These are phyloP conservation scores for Valencia hispanica DNA, from an alignment of 2,797 vertebrate genomes.

Conservation along the genomic window DNA sequence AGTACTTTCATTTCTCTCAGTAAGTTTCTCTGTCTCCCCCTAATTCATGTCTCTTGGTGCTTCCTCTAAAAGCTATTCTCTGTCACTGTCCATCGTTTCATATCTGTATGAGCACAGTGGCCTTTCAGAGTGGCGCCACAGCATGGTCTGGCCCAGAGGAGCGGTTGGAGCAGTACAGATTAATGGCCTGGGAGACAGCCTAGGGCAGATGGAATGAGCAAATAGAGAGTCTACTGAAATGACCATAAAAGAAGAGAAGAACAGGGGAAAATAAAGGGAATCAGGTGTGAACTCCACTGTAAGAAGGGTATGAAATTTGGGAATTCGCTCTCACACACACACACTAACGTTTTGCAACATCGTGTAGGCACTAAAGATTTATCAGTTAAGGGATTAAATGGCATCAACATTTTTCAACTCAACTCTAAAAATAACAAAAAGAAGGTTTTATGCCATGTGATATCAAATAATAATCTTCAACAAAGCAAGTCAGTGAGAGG, in stretches of 20 bases:
- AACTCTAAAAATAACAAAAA: background rate
- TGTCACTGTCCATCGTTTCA: constrained; percentile 61
- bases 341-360: constrained; percentile 34
- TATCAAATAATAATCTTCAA: background rate
- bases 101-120: constrained; percentile 69
- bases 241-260: constrained; percentile 19
- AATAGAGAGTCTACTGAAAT: constrained; percentile 65
- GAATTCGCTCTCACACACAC: constrained; percentile 41
- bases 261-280: constrained; percentile 57
- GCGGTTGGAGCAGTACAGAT: constrained; percentile 68
- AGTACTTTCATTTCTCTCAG: constrained; percentile 21
- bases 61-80: constrained; percentile 66
- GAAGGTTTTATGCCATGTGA: background rate
- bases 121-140: constrained; percentile 68
- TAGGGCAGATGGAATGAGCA: constrained; percentile 71
- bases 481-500: background rate
- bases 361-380: constrained; percentile 17
- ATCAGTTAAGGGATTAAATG: constrained; percentile 8
- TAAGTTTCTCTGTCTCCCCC: constrained; percentile 45
- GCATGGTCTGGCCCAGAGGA: constrained; percentile 62
- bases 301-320: constrained; percentile 25
- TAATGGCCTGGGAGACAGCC: constrained; percentile 75
- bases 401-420: constrained; percentile 3
- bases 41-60: constrained; percentile 58
- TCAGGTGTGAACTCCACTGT: constrained; percentile 39